Base-by-base conservation (phyloP, 2,888 invertebrate genomes). In the Himalopsyche tibetana region DNA sequence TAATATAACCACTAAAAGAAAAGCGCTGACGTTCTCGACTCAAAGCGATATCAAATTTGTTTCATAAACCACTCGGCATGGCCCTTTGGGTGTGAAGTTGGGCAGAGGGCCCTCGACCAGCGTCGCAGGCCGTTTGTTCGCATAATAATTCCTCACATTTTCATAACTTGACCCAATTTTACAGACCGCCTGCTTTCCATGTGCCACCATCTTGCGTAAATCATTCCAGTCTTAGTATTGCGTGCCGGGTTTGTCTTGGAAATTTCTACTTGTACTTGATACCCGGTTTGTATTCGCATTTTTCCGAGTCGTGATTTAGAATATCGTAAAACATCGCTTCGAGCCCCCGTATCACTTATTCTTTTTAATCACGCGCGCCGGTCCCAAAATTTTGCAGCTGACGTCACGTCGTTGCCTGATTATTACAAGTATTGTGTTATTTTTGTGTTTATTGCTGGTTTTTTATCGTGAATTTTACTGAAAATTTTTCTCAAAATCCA, bases 181-280 rank as follows among this genome's bases (percentile, higher is more conserved):
- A 69, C 80, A 51, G 63, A 74, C 74, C 74, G 74, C 74, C 74
- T 74, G 74, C 74, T 74, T 74, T 74, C 74, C 74, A 74, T 74
- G 84, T 45, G 86, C 55, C 40, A 45, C 55, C 83, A 83, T 82
- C 82, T 87, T 82, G 87, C 79, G 83, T 87, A 87, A 87, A 87
- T 87, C 87, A 87, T 86, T 86, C 82, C 82, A 86, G 84, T 85
- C 86, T 83, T 79, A 74, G 83, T 85, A 85, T 87, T 85, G 87
- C 87, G 87, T 87, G 87, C 80, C 85, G 83, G 80, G 63, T 69
- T 83, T 85, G 87, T 87, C 85, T 85, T 80, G 85, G 83, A 84
- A 87, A 87, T 69, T 83, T 38, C 83, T 83, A 85, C 86, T 45
- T 83, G 83, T 74, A 87, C 84, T 63, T 45, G 84, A 82, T 79